phyloP scores from a whole-genome alignment of 2,113 vertebrate genomes.

The Trichechus manatus region DNA sequence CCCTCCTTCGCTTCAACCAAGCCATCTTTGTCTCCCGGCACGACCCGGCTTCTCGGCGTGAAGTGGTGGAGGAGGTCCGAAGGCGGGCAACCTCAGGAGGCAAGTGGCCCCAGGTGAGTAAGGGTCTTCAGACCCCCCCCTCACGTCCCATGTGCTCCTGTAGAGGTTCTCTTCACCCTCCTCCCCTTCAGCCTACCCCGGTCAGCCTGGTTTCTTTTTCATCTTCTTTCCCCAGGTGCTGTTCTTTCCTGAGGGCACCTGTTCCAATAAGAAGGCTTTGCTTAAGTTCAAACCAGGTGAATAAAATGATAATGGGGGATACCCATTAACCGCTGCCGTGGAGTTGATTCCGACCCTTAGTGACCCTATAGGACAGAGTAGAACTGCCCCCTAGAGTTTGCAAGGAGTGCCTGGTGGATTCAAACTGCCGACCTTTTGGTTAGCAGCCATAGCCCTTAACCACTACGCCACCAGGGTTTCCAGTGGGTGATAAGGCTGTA shows the following conservation, averaged over 20 bases:
- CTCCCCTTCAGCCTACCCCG: neutral
- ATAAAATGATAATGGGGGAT: neutral
- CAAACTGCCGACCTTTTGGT: too few relatives aligned
- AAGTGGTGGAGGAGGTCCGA: slow-evolving; percentile 90
- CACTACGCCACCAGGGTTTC: too few relatives aligned
- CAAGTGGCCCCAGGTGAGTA: slow-evolving; percentile 93
- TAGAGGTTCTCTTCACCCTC: neutral
- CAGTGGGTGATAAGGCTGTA: neutral
- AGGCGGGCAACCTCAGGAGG: slow-evolving; percentile 91
- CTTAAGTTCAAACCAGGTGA: slow-evolving; percentile 95
- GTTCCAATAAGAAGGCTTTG: slow-evolving; percentile 92
- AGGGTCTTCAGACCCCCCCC: neutral
- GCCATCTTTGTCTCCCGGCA: slow-evolving; percentile 92
- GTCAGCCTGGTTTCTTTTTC: neutral
- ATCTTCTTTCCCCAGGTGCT: slow-evolving; percentile 89
- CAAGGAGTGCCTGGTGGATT: too few relatives aligned
- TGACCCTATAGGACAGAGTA: too few relatives aligned
- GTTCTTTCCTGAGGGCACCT: slow-evolving; percentile 95
- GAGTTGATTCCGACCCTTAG: too few relatives aligned
- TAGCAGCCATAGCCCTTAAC: too few relatives aligned
- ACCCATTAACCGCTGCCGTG: too few relatives aligned
- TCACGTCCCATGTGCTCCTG: neutral
- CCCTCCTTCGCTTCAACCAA: slow-evolving; percentile 94
- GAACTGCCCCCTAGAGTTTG: too few relatives aligned
- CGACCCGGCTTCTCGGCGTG: slow-evolving; percentile 92